These are phyloP conservation scores for Heteropelma amictum DNA, from an alignment of 2,888 invertebrate genomes.

Conservation along the genomic window DNA sequence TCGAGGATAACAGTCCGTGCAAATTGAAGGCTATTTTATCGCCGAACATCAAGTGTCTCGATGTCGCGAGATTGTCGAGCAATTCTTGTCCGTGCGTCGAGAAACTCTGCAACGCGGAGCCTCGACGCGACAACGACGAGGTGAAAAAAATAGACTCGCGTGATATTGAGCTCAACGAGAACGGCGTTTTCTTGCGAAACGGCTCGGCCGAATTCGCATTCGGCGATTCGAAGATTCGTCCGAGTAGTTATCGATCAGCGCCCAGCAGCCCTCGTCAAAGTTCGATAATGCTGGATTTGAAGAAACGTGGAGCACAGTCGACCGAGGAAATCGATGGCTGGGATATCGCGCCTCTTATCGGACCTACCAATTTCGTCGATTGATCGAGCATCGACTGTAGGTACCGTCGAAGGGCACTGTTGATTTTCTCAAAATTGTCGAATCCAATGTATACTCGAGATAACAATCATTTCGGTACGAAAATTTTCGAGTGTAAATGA, in stretches of 20 bases:
- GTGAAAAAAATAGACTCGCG: neutral
- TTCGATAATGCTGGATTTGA: conserved; percentile 59
- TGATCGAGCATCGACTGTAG: neutral
- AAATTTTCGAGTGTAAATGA: too few relatives aligned
- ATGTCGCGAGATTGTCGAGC: conserved; percentile 78
- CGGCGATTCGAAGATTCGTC: conserved; percentile 53
- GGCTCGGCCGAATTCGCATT: conserved; percentile 53
- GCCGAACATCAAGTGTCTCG: conserved; percentile 61
- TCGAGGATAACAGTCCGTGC: conserved; percentile 81
- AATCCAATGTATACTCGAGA: too few relatives aligned
- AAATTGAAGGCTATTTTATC: conserved; percentile 78
- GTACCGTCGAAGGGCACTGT: too few relatives aligned
- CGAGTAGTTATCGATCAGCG: conserved; percentile 67
- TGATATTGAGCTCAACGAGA: neutral
- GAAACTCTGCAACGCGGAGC: conserved; percentile 72
- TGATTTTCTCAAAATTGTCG: too few relatives aligned
- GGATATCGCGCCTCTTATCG: conserved; percentile 69
- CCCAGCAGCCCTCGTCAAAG: conserved; percentile 70
- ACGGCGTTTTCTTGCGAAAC: neutral
- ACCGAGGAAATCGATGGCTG: conserved; percentile 72
- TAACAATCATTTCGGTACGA: too few relatives aligned
- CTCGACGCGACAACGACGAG: neutral
- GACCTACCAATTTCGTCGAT: conserved; percentile 33
- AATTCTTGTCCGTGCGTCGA: conserved; percentile 88
- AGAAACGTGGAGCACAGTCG: conserved; percentile 67